phyloP scores from a whole-genome alignment of 2,113 vertebrate species.

The Anguilla japonica region DNA sequence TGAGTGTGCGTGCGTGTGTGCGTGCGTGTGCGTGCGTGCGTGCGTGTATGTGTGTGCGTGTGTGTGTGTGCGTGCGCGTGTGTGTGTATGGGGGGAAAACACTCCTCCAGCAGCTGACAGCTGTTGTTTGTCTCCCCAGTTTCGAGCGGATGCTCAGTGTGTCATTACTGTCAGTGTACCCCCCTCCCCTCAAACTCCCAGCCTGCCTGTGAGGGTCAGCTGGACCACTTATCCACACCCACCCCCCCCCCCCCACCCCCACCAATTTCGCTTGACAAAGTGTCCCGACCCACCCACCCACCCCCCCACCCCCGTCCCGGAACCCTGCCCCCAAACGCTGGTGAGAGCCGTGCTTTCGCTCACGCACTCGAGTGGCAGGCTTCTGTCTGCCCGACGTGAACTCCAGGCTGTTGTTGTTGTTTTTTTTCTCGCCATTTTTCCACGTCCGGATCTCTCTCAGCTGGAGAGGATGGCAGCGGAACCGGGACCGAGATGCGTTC shows the following conservation, averaged over 20 bases:
- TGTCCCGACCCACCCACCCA: background rate
- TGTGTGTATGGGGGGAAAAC: too few species aligned
- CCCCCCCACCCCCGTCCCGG: constrained; percentile 17
- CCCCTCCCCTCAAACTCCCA: constrained; percentile 17
- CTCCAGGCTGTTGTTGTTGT: background rate
- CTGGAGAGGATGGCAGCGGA: background rate
- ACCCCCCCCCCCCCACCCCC: background rate
- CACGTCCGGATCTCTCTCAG: background rate
- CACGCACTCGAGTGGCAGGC: constrained; percentile 22
- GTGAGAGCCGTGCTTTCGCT: constrained; percentile 19
- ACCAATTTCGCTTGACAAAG: constrained; percentile 21
- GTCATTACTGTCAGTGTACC: constrained; percentile 44
- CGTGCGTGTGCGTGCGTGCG: background rate
- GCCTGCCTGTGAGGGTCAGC: constrained; percentile 36
- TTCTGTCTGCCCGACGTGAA: background rate
- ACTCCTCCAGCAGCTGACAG: constrained; percentile 33
- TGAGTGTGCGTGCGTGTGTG: background rate
- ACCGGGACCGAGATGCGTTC: background rate
- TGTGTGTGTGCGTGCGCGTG: background rate
- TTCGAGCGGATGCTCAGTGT: constrained; percentile 32
- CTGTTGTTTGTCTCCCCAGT: constrained; percentile 31
- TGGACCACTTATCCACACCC: constrained; percentile 35
- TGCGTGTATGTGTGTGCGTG: too few species aligned
- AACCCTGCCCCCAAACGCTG: background rate
- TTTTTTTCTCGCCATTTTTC: background rate